Evolutionary conservation across 2,888 invertebrate species (phyloP), one percentile per base, ranked within the genome.

Genomic region (Parnassius smintheus): DNA sequence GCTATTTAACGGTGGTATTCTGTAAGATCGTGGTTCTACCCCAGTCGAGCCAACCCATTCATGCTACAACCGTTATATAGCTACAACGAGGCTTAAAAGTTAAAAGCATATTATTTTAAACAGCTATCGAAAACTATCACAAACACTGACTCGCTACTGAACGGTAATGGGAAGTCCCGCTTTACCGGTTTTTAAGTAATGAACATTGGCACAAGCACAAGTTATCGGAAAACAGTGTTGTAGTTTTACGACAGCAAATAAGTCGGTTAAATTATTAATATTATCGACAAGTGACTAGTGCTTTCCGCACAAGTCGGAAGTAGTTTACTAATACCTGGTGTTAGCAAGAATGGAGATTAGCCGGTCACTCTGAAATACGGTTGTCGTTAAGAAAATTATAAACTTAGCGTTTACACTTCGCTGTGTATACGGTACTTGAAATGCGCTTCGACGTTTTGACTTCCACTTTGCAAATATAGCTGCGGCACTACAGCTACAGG

Each of bases 171-270:
- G 52, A 62, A 62, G 52, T 62, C n/a, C 45, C 46, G 51, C 45
- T 12, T 50, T 25, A 50, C 35, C 51, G 9, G 57, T 57, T 48
- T 51, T n/a, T 57, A 45, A 61, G 55, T 45, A 56, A 45, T 50
- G 55, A 35, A 56, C 50, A 56, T 61, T 61, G 10, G 50, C 49
- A 51, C 46, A 57, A 56, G 48, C 48, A 53, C 9, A 9, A n/a
- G 49, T n/a, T 61, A 52, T 62, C 62, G 41, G 62, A 53, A 62
- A 25, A 44, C 3, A 45, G 56, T 60, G 50, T 46, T 46, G 53
- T 35, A 13, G 57, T 57, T 22, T n/a, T 9, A 35, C 46, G 48
- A 57, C 41, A n/a, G 51, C 51, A 22, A 58, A 57, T 48, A 25
- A 53, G 42, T 56, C 22, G n/a, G 45, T 49, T 54, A 62, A 57